A percentile compares a stretch with the other conserved stretches of the same genome.
Conservation (phyloP, 2,888 invertebrate species). For the Steinernema carpocapsae region DNA sequence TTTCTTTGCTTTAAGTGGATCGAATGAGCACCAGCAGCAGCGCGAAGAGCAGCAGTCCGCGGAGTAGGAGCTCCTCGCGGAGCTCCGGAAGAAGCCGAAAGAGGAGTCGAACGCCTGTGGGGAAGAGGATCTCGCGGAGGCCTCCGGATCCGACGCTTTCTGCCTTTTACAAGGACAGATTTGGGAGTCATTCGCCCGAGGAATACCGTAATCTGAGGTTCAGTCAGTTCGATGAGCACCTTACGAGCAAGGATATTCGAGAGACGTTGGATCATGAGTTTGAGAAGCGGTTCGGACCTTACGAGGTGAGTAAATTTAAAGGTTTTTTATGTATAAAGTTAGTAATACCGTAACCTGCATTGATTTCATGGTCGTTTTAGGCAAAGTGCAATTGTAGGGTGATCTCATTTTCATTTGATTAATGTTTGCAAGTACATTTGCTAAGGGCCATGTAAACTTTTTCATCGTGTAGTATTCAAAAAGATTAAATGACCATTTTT, state of each 20-base stretch:
- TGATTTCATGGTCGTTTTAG: background rate
- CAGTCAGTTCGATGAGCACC: conserved; percentile 57
- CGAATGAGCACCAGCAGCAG: no score
- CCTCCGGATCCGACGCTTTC: conserved; percentile 41
- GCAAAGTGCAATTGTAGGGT: background rate
- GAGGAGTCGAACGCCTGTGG: conserved; percentile 7
- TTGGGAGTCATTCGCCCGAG: conserved; percentile 68
- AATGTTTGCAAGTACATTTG: no score
- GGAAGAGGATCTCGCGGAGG: background rate
- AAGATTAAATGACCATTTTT: no score
- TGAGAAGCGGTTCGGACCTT: conserved; percentile 52
- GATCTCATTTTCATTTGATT: background rate
- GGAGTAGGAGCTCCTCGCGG: background rate
- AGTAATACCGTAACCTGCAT: background rate
- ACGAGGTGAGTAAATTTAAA: conserved; percentile 44
- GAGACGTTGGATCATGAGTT: conserved; percentile 59
- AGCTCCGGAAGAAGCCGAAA: conserved; percentile 4
- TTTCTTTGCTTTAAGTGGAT: no score
- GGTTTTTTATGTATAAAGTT: background rate
- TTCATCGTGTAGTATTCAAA: no score
- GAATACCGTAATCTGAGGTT: conserved; percentile 67
- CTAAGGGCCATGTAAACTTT: no score
- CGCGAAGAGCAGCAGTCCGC: no score
- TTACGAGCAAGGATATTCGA: conserved; percentile 62
- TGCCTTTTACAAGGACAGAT: conserved; percentile 57